phyloP scores from a whole-genome alignment of 2,113 vertebrate genomes.

The Salvelinus alpinus region DNA sequence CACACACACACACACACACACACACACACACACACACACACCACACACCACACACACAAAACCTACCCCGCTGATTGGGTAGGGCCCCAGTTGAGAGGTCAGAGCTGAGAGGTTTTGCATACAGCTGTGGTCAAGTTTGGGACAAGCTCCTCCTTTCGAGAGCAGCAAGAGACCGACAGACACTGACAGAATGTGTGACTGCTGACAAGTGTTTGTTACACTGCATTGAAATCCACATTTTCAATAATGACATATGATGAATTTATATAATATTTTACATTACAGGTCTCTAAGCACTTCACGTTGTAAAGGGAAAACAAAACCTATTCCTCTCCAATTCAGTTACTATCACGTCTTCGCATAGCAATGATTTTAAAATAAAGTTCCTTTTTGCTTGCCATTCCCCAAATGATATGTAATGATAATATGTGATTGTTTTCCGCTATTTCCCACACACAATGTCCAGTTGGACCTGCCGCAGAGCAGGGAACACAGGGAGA shows the following conservation, averaged over 20 bases:
- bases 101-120: slow-evolving; percentile 63
- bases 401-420: too few species aligned
- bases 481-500: slow-evolving; percentile 9
- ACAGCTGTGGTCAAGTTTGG: slow-evolving; percentile 59
- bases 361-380: too few species aligned
- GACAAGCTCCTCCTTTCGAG: slow-evolving; percentile 2
- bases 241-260: not conserved
- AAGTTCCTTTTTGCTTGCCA: too few species aligned
- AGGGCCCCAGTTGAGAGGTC: slow-evolving; percentile 57
- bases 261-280: slow-evolving; percentile 7
- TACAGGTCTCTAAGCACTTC: too few species aligned
- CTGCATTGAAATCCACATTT: too few species aligned
- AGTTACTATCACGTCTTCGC: too few species aligned
- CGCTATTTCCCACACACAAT: not conserved
- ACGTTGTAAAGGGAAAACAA: too few species aligned
- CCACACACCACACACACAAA: too few species aligned
- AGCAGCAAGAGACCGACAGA: not conserved
- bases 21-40: too few species aligned
- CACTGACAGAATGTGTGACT: slow-evolving; percentile 8
- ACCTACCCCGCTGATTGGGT: slow-evolving; percentile 13
- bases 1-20: too few species aligned
- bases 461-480: not conserved
- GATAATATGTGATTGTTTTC: not conserved
- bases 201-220: too few species aligned
- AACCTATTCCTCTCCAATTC: too few species aligned